Percentiles rank a stretch among this genome's conserved stretches.
phyloP scores from a whole-genome alignment of 2,797 vertebrate species.

The Pampus argenteus region DNA sequence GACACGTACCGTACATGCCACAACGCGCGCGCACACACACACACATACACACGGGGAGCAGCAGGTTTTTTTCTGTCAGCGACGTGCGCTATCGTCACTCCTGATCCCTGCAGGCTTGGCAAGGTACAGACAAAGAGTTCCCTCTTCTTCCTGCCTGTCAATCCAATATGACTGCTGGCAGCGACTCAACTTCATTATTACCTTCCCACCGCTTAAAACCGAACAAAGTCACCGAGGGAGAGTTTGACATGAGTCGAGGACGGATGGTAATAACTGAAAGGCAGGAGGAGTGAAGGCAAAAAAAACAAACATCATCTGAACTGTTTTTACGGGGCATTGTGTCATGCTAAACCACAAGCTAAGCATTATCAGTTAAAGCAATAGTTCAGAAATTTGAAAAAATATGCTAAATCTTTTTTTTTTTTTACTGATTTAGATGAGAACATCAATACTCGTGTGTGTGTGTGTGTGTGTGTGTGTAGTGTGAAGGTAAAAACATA shows the following conservation, averaged over 20 bases:
- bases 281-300: constrained; percentile 5
- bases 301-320: neutral
- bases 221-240: constrained; percentile 57
- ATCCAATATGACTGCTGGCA: constrained; percentile 73
- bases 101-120: constrained; percentile 36
- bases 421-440: neutral
- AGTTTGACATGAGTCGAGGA: constrained; percentile 41
- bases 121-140: constrained; percentile 64
- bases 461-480: no score
- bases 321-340: neutral
- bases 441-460: neutral
- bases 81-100: constrained; percentile 50
- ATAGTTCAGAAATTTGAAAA: neutral
- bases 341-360: neutral
- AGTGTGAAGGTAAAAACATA: neutral
- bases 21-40: neutral
- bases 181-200: constrained; percentile 75
- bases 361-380: neutral
- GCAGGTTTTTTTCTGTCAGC: constrained; percentile 57
- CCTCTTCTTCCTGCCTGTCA: constrained; percentile 64
- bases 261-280: constrained; percentile 27
- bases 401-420: neutral
- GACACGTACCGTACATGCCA: constrained; percentile 1
- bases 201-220: constrained; percentile 72
- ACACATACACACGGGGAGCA: constrained; percentile 1